Conservation (phyloP, 2,113 vertebrate genomes). For the Microcebus tavaratra region DNA sequence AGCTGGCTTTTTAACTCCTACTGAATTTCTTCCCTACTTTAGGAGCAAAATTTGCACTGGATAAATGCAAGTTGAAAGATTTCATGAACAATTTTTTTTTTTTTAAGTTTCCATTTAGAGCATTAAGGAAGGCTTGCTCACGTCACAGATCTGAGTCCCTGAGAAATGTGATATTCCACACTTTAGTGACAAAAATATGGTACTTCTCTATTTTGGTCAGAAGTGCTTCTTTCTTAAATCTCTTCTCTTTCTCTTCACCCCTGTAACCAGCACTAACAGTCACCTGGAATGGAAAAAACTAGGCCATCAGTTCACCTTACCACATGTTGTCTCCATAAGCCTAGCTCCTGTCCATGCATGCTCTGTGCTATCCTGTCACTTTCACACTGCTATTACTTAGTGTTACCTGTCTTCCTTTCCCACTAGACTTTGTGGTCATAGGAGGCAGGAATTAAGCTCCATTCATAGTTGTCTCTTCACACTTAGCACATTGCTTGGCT, state of each 20-base stretch:
- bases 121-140: background rate
- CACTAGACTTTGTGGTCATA: background rate
- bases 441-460: background rate
- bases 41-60: background rate
- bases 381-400: background rate
- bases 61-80: background rate
- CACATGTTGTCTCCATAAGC: background rate
- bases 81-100: background rate
- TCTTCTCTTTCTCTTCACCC: background rate
- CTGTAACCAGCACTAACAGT: background rate
- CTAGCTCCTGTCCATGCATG: background rate
- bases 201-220: slow-evolving; percentile 16
- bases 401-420: background rate
- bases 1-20: background rate
- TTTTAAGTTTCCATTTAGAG: background rate
- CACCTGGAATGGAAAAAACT: background rate
- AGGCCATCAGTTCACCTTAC: too few relatives aligned
- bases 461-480: background rate
- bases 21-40: background rate
- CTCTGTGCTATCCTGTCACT: background rate
- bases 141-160: background rate
- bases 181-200: background rate
- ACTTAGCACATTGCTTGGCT: background rate
- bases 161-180: background rate
- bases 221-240: background rate